Evolutionary conservation across 2,888 invertebrate genomes (phyloP).

Genomic region (Agrenia bidenticulata): DNA sequence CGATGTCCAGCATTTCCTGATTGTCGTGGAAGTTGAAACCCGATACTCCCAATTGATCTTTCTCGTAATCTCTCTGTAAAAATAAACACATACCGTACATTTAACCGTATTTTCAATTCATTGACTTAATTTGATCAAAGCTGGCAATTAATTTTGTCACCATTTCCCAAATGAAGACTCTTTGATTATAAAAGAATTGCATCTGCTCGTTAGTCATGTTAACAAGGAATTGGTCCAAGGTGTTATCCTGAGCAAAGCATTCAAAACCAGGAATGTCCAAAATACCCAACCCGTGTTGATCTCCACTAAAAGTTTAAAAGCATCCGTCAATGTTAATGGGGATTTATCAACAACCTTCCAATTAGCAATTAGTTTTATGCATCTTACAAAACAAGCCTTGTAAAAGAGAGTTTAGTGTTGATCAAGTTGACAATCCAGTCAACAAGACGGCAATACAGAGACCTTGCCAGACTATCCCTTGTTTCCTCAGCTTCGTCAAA

Average conservation of each 20-base stretch:
- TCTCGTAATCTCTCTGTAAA: slow-evolving; percentile 66
- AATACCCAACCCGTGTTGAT: slow-evolving; percentile 76
- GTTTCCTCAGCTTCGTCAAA: slow-evolving; percentile 79
- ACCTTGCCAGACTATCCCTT: slow-evolving; percentile 80
- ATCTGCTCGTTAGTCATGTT: slow-evolving; percentile 90
- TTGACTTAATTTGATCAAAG: no score
- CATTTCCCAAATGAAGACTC: slow-evolving; percentile 89
- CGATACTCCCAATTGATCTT: slow-evolving; percentile 77
- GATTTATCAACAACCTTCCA: neutral
- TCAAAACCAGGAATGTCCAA: slow-evolving; percentile 92
- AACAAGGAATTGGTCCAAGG: slow-evolving; percentile 81
- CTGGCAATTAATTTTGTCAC: slow-evolving; percentile 54
- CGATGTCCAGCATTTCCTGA: slow-evolving; percentile 80
- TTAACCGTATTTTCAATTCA: neutral
- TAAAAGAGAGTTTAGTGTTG: slow-evolving; percentile 78
- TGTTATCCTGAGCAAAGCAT: slow-evolving; percentile 76
- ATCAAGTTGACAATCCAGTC: slow-evolving; percentile 86
- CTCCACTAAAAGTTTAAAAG: slow-evolving; percentile 67
- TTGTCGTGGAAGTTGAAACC: slow-evolving; percentile 82
- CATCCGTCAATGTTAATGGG: neutral
- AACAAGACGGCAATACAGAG: slow-evolving; percentile 78
- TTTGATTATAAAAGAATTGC: slow-evolving; percentile 89
- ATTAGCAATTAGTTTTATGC: neutral
- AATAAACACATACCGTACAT: neutral
- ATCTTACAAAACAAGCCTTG: slow-evolving; percentile 84